A percentile compares a stretch with the other conserved stretches of the same genome.
These are phyloP conservation scores for Plagodis pulveraria DNA, from an alignment of 2,888 invertebrate species.

Conservation along the genomic window DNA sequence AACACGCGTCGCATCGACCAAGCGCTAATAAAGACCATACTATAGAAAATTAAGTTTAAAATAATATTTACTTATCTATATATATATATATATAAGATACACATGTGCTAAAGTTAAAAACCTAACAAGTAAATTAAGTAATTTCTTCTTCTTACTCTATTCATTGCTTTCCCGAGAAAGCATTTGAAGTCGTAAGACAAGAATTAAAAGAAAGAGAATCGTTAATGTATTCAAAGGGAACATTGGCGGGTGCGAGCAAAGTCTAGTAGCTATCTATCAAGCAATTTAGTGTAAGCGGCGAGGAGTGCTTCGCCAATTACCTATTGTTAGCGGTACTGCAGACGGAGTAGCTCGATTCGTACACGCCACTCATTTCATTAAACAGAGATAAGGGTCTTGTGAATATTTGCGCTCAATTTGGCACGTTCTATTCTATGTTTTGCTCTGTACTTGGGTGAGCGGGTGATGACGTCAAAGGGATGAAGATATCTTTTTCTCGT, in stretches of 20 bases:
- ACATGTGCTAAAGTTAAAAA: too few relatives aligned
- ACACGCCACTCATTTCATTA: slow-evolving; percentile 75
- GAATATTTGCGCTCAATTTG: slow-evolving; percentile 63
- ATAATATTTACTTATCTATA: too few relatives aligned
- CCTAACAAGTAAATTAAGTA: too few relatives aligned
- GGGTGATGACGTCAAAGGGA: slow-evolving; percentile 24
- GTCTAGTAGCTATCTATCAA: slow-evolving; percentile 41
- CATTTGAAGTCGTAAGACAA: neutral
- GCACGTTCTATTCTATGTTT: slow-evolving; percentile 46
- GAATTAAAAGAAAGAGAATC: slow-evolving; percentile 21
- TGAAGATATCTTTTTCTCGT: slow-evolving; percentile 25
- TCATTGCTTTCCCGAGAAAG: too few relatives aligned
- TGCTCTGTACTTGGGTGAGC: slow-evolving; percentile 23
- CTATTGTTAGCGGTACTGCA: slow-evolving; percentile 60
- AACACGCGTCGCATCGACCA: too few relatives aligned
- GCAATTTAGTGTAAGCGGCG: slow-evolving; percentile 48
- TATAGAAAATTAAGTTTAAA: too few relatives aligned
- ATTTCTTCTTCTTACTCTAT: too few relatives aligned
- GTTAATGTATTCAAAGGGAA: slow-evolving; percentile 23
- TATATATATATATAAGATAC: too few relatives aligned
- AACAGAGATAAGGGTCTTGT: slow-evolving; percentile 72
- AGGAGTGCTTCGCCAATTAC: slow-evolving; percentile 56
- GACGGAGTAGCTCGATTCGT: slow-evolving; percentile 61
- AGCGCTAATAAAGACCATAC: too few relatives aligned
- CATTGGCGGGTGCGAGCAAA: slow-evolving; percentile 27